These are phyloP conservation scores for Holothuria scabra DNA, from an alignment of 53 echinoderm and acorn worm genomes.

Conservation along the genomic window DNA sequence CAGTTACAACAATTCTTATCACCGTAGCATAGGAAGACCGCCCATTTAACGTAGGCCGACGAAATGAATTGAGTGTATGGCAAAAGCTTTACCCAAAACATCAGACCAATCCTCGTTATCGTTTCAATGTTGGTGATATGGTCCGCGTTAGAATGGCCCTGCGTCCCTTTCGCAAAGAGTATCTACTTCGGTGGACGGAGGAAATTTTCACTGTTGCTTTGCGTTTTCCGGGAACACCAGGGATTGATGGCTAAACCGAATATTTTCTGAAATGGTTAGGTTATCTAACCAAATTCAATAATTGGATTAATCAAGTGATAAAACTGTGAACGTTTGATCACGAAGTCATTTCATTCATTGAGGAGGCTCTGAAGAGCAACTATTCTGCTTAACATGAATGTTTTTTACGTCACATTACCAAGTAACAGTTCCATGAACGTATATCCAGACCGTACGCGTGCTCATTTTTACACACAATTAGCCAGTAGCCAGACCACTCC, in stretches of 20 bases:
- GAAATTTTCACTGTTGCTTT: slow-evolving; percentile 51
- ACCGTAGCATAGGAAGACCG: slow-evolving; percentile 43
- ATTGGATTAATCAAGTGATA: slow-evolving; percentile 51
- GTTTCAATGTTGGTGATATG: slow-evolving; percentile 43
- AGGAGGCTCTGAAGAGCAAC: too few relatives aligned
- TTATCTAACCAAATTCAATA: slow-evolving; percentile 59
- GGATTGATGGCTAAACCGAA: slow-evolving; percentile 51
- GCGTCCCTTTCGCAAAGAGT: slow-evolving; percentile 54
- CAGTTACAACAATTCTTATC: slow-evolving; percentile 51
- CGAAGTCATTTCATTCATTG: too few relatives aligned
- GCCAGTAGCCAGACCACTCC: neutral
- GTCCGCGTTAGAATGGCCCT: slow-evolving; percentile 52
- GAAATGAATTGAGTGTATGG: slow-evolving; percentile 24
- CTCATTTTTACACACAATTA: slow-evolving; percentile 14
- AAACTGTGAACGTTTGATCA: slow-evolving; percentile 13
- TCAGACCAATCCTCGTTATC: neutral
- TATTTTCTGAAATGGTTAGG: slow-evolving; percentile 65
- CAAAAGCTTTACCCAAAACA: slow-evolving; percentile 3
- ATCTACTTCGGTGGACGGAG: slow-evolving; percentile 59
- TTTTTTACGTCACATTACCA: neutral
- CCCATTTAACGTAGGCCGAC: neutral
- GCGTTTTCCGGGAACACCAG: slow-evolving; percentile 20
- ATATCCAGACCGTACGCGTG: neutral
- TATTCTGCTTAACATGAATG: too few relatives aligned
- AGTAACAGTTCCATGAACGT: slow-evolving; percentile 28